phyloP scores from a whole-genome alignment of 30 jellyfish, hydroid and myxozoan genomes.

The Aurelia sp. region DNA sequence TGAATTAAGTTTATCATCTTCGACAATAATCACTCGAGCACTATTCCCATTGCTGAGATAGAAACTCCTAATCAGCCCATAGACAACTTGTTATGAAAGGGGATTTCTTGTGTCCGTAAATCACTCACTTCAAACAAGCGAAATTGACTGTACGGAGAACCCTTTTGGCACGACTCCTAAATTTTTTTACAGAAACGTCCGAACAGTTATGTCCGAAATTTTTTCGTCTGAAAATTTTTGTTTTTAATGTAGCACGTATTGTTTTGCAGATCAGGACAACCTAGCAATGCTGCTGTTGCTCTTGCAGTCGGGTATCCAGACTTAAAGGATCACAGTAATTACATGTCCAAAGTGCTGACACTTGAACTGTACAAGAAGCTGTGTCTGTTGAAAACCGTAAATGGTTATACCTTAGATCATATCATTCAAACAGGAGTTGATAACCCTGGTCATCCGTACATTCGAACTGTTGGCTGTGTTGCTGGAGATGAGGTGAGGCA shows the following conservation, averaged over 20 bases:
- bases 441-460: slow-evolving; percentile 94
- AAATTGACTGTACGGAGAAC: no score
- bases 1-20: no score
- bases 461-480: slow-evolving; percentile 86
- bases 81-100: no score
- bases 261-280: background rate
- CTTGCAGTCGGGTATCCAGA: slow-evolving; percentile 68
- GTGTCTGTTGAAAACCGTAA: slow-evolving; percentile 51
- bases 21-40: no score
- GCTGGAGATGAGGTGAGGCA: slow-evolving; percentile 94
- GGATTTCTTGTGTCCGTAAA: no score
- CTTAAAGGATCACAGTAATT: slow-evolving; percentile 71
- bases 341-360: slow-evolving; percentile 86
- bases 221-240: no score
- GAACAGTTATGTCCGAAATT: no score
- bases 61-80: no score
- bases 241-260: background rate
- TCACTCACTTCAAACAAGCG: no score
- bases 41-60: no score
- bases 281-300: background rate
- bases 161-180: no score
- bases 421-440: slow-evolving; percentile 96
- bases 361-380: slow-evolving; percentile 67
- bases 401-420: slow-evolving; percentile 87
- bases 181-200: no score